Base-by-base conservation (phyloP, 2,888 invertebrate genomes). In the Pheosia tremula region DNA sequence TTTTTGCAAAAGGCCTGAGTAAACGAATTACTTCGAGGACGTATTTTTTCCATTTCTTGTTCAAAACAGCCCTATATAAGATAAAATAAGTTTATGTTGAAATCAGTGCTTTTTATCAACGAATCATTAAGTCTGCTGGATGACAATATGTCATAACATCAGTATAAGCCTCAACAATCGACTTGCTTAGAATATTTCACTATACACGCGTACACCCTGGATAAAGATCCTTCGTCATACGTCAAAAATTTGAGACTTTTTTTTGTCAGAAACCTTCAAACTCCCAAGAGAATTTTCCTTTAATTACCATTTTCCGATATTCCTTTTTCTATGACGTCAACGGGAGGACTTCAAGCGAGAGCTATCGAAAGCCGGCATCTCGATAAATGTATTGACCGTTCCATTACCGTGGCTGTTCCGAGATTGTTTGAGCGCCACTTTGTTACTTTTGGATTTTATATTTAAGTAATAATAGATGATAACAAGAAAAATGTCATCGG, bases 301-400 rank as follows among this genome's bases (percentile, higher is more conserved):
- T 4, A 45, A 45, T 45, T 4, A 47, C 45, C n/a, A n/a, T 47
- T 47, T 47, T 11, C 45, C 45, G n/a, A 8, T n/a, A 50, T 24
- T 24, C 8, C 24, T 50, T 50, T 50, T 10, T 50, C 50, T 8
- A 50, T 50, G 50, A 50, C 24, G 50, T 50, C 13, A 24, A 7
- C 24, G 50, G 6, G 50, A 50, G 47, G 9, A 24, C 50, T 50
- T 50, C 50, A 9, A 24, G 47, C 47, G 11, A 8, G 50, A 50
- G 50, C 24, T 50, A n/a, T 50, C 50, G 24, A 24, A 50, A 50
- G 50, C 50, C 6, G 24, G 7, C 7, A 50, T 10, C 53, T 10
- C 37, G 53, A 53, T 53, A 53, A 53, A 37, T 37, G 53, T 53
- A 37, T 53, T 53, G 53, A 53, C 53, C 53, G 7, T 37, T 36